A percentile compares a stretch with the other conserved stretches of the same genome.
Conservation (phyloP, 2,888 invertebrate species). For the Melieria picta region DNA sequence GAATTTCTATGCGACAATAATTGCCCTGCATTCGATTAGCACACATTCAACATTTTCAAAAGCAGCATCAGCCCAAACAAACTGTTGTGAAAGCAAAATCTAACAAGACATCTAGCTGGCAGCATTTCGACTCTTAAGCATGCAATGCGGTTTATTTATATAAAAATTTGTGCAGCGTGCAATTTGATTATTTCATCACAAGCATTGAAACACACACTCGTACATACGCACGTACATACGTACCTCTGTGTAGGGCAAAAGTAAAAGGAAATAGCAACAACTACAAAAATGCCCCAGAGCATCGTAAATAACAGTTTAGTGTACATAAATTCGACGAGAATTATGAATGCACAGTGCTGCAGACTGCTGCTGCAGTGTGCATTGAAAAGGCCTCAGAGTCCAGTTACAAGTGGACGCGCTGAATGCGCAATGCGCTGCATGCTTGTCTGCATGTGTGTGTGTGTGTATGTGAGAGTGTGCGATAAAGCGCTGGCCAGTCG, state of each 20-base stretch:
- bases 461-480: constrained; percentile 1
- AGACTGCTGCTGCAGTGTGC: constrained; percentile 13
- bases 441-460: constrained; percentile 19
- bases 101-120: no score
- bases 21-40: no score
- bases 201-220: constrained; percentile 2
- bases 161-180: constrained; percentile 22
- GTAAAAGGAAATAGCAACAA: constrained; percentile 8
- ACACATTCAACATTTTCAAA: no score
- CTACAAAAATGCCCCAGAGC: constrained; percentile 55
- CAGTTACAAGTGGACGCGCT: neutral
- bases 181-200: constrained; percentile 30
- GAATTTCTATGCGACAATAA: no score
- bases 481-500: neutral
- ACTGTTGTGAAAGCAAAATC: no score
- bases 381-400: constrained; percentile 21
- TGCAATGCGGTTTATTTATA: constrained; percentile 25
- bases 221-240: neutral
- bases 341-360: constrained; percentile 53
- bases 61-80: no score
- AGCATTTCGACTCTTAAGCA: constrained; percentile 2
- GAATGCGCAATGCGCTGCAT: constrained; percentile 20
- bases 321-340: constrained; percentile 62
- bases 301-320: constrained; percentile 62
- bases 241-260: neutral